These are phyloP conservation scores for Smutsia temminckii DNA, from an alignment of 2,797 vertebrate species.

Conservation along the genomic window DNA sequence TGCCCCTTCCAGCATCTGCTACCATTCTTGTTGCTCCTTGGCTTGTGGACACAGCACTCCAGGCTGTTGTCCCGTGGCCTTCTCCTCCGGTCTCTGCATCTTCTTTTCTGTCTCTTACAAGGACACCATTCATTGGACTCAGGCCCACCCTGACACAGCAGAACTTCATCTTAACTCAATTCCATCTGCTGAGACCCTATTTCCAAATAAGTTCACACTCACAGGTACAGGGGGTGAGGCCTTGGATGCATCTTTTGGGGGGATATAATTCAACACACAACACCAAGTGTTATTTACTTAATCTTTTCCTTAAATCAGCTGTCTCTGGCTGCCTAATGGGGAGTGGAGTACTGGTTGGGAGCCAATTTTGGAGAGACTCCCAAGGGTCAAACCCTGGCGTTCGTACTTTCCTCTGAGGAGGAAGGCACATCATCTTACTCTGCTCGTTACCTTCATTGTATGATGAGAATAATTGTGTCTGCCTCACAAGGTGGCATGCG, in stretches of 20 bases:
- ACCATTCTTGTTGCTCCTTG: not conserved
- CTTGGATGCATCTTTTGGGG: not conserved
- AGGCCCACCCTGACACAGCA: not conserved
- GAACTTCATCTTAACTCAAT: not conserved
- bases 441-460: no score
- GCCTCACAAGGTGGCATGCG: not conserved
- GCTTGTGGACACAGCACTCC: rapidly evolving
- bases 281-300: not conserved
- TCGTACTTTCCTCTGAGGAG: not conserved
- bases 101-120: not conserved
- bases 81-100: not conserved
- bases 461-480: rapidly evolving
- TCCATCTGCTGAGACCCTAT: not conserved
- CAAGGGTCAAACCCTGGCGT: not conserved
- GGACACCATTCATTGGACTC: not conserved
- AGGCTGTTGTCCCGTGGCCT: not conserved
- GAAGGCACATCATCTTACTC: rapidly evolving
- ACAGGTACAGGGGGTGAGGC: not conserved
- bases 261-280: not conserved
- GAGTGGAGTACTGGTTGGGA: not conserved
- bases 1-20: not conserved
- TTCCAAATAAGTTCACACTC: not conserved
- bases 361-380: not conserved
- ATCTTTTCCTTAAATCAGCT: not conserved
- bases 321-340: not conserved